A percentile compares a stretch with the other conserved stretches of the same genome.
Evolutionary conservation across 1,140 invertebrate genomes (phyloP).

Genomic region (Campoletis sonorensis): DNA sequence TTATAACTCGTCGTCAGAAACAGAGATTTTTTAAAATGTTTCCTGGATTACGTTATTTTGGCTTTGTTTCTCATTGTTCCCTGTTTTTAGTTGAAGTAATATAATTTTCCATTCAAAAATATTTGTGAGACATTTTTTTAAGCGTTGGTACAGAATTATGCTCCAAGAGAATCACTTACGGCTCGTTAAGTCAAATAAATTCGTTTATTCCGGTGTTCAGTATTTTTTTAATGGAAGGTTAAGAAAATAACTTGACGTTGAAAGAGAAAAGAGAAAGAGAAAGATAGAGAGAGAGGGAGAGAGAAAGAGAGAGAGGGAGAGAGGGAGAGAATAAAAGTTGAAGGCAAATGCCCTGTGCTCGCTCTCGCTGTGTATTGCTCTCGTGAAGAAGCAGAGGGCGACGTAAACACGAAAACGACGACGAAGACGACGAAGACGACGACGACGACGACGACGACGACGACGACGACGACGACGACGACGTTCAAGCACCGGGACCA

Average conservation of each 20-base stretch:
- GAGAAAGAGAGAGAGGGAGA: neutral
- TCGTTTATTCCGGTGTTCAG: neutral
- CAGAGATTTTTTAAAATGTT: no score
- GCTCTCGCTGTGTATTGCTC: slow-evolving; percentile 61
- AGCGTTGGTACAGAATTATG: neutral
- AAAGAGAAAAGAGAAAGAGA: slow-evolving; percentile 28
- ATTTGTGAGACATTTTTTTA: neutral
- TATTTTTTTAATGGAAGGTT: slow-evolving; percentile 3
- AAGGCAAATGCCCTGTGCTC: slow-evolving; percentile 59
- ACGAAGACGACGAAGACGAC: slow-evolving; percentile 26
- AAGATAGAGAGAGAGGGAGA: slow-evolving; percentile 29
- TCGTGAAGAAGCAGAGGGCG: slow-evolving; percentile 4
- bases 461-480: slow-evolving; percentile 36
- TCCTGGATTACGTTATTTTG: no score
- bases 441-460: slow-evolving; percentile 38
- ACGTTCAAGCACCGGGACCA: slow-evolving; percentile 54
- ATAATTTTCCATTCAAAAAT: neutral
- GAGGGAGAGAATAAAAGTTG: slow-evolving; percentile 41
- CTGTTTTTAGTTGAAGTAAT: neutral
- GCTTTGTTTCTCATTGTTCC: neutral
- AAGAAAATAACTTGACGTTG: no score
- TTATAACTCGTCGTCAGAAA: no score
- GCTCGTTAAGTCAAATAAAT: slow-evolving; percentile 11
- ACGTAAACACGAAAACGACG: slow-evolving; percentile 28
- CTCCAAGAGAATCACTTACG: neutral